Evolutionary conservation across 2,888 invertebrate species (phyloP), one percentile per base, ranked within the genome.

Genomic region (Hetaerina titia): DNA sequence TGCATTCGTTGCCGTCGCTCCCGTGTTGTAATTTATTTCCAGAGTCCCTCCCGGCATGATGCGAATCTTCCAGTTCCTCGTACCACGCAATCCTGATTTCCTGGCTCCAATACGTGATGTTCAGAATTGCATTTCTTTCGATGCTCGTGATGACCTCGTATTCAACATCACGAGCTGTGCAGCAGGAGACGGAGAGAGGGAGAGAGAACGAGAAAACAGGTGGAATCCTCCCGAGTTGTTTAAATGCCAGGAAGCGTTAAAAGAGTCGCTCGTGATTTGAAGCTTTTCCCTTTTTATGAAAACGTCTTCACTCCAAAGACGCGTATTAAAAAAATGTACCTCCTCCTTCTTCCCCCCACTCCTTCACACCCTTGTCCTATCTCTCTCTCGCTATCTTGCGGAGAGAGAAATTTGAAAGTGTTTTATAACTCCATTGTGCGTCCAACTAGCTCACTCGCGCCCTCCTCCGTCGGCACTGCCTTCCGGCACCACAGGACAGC

Each of bases 361-460:
- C 89, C n/a, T 9, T 31, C 45, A 19, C 19, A 5, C 45, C 7
- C 15, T 89, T 57, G 11, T 22, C 7, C 58, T 58, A 58, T 56
- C 89, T 57, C n/a, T 19, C 89, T 22, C 22, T 58, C 89, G 56
- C 58, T 6, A 89, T 89, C 89, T 89, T n/a, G 22, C 57, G 22
- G 89, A 57, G 89, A n/a, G 45, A 17, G 60, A 90, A 63, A 31
- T 64, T 64, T 31, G 58, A 90, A 90, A 64, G 90, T 81, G 81
- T 81, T 81, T 81, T 81, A 81, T 81, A 81, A 81, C 81, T 81
- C 81, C 81, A 81, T 58, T 58, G 56, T 89, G 22, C 89, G 19
- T 89, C 22, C 58, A 45, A 8, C 58, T 58, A 57, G 45, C 89
- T 89, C 58, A 22, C 89, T 9, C 45, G 31, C 89, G 7, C 81